Evolutionary conservation across 92 coral and sea anemone species (phyloP), one percentile per base, ranked within the genome.

Genomic region (Heliopora coerulea): DNA sequence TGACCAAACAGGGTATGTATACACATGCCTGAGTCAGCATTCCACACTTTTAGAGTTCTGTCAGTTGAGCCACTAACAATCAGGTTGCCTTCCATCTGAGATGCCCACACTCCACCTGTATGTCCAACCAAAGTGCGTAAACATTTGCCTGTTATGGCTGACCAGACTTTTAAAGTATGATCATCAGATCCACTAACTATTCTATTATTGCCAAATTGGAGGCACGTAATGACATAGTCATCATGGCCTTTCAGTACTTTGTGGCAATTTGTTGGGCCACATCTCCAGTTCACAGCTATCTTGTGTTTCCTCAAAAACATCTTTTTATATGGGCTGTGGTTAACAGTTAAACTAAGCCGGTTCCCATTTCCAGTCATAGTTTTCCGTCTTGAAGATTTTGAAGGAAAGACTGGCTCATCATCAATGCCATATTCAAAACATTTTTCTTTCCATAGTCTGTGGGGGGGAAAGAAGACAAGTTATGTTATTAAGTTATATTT

Each of bases 121-220:
- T 95, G 99, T 23, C 99, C 99, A 25, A 86, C 91, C 29, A 95
- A 87, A 42, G 99, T 95, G 59, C 99, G 96, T 18, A 95, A 72
- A 49, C 99, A 95, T 74, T 95, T 95, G 8, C 99, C 99, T 39
- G 96, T 90, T 37, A 87, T 26, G 2, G 99, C 95, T 21, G 99
- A 95, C 99, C 99, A 95, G 1, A 95, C 99, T 78, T 95, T 95
- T 25, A 95, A 81, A 2, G 99, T 95, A 48, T 96, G 97, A 49
- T 95, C 99, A 82, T 95, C 99, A 68, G 99, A 95, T 3, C 99
- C 99, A 87, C 99, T 95, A 12, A 95, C 99, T 26, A 95, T 89
- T 72, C 86, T 82, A 50, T 87, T 85, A 49, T 91, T 96, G 28
- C 91, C 84, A 73, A 95, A 95, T 82, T 95, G 99, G 26, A 95